A percentile compares a stretch with the other conserved stretches of the same genome.
phyloP scores from a whole-genome alignment of 2,113 vertebrate genomes.

The Nothocercus nigrocapillus region DNA sequence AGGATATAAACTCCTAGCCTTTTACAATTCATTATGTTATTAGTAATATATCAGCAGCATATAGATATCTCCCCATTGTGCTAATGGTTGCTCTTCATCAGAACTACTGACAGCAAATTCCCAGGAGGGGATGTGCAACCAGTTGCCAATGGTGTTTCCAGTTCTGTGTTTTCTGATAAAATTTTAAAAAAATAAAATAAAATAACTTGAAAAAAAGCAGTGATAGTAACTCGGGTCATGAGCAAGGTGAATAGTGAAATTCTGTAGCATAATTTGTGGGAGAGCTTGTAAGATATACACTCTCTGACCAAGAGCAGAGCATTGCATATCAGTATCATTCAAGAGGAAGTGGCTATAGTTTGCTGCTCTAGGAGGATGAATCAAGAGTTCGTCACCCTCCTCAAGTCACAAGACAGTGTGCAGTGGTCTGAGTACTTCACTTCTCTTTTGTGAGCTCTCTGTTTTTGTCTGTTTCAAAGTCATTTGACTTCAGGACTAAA shows the following conservation, averaged over 20 bases:
- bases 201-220: background rate
- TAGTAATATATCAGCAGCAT: background rate
- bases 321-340: background rate
- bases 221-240: background rate
- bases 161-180: background rate
- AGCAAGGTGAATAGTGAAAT: background rate
- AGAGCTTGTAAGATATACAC: background rate
- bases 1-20: background rate
- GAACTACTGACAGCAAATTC: background rate
- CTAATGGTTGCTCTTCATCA: background rate
- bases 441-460: background rate
- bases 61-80: background rate
- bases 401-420: slow-evolving; percentile 28
- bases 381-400: slow-evolving; percentile 20
- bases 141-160: background rate
- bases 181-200: background rate
- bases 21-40: background rate
- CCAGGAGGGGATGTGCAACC: fast-evolving
- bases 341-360: slow-evolving; percentile 33
- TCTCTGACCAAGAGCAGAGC: background rate
- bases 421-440: background rate
- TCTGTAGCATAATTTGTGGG: background rate
- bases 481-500: background rate
- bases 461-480: background rate
- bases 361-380: background rate